These are phyloP conservation scores for Plebejus melissa DNA, from an alignment of 2,888 invertebrate genomes.

Conservation along the genomic window DNA sequence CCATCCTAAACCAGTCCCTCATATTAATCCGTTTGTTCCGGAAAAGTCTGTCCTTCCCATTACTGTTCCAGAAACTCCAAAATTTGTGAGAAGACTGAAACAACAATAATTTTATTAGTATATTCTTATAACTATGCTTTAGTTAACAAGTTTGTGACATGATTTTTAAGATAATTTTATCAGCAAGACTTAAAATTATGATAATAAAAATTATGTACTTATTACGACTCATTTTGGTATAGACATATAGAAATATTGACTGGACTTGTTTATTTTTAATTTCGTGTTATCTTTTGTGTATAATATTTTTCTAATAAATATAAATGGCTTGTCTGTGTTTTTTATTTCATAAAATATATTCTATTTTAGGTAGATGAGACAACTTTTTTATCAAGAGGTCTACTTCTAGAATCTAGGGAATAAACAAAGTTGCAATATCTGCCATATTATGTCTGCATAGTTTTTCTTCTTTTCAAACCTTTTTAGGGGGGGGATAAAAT, in stretches of 20 bases:
- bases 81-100: conserved; percentile 63
- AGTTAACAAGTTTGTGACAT: neutral
- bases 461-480: too few species aligned
- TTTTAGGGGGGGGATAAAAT: too few species aligned
- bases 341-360: neutral
- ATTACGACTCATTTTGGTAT: neutral
- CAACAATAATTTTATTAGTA: conserved; percentile 41
- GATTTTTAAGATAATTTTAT: neutral
- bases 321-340: conserved; percentile 3
- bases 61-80: conserved; percentile 83
- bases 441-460: too few species aligned
- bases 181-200: neutral
- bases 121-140: neutral
- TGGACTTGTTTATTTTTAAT: conserved; percentile 2
- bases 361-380: neutral
- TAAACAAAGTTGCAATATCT: too few species aligned
- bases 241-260: conserved; percentile 2
- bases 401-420: too few species aligned
- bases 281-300: conserved; percentile 17
- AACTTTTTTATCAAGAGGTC: neutral
- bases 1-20: conserved; percentile 81
- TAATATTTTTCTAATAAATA: neutral
- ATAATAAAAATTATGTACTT: neutral
- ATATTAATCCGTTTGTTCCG: conserved; percentile 68
- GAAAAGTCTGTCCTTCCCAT: conserved; percentile 73